Percentiles rank a stretch among this genome's conserved stretches.
Evolutionary conservation across 2,797 vertebrate species (phyloP).

Genomic region (Oreochromis grahami): DNA sequence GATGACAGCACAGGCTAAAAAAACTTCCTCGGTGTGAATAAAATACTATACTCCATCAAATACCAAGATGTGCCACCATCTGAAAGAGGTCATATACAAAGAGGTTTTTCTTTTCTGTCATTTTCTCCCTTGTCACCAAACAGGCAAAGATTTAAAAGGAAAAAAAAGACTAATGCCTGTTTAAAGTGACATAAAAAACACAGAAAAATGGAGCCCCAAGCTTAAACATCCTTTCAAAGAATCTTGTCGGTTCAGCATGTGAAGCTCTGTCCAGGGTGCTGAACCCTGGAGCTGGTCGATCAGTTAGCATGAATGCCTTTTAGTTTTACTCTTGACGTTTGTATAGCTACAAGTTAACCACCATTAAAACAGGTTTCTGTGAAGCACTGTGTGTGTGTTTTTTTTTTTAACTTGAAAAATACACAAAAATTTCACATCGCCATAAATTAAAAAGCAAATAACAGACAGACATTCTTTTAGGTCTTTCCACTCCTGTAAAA

Average conservation of each 20-base stretch:
- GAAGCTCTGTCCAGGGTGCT: slow-evolving; percentile 34
- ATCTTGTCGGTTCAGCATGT: not conserved
- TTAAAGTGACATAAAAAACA: not conserved
- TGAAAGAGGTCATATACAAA: not conserved
- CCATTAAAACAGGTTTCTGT: not conserved
- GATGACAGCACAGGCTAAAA: not conserved
- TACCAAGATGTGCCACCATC: not conserved
- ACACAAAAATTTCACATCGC: not conserved
- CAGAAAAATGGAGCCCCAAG: not conserved
- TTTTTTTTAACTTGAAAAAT: not conserved
- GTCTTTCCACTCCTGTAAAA: not conserved
- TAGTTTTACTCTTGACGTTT: not conserved
- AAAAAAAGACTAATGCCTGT: not conserved
- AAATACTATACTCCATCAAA: not conserved
- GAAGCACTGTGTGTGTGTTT: not conserved
- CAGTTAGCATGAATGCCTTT: not conserved
- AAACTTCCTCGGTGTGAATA: not conserved
- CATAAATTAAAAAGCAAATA: slow-evolving; percentile 10
- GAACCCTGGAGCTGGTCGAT: not conserved
- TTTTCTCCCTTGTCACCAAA: not conserved
- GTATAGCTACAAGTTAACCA: not conserved
- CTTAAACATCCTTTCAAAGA: not conserved
- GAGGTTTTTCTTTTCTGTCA: not conserved
- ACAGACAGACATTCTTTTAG: not conserved
- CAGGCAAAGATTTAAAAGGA: not conserved